These are phyloP conservation scores for Lucifuga dentata DNA, from an alignment of 2,113 vertebrate genomes.

Conservation along the genomic window DNA sequence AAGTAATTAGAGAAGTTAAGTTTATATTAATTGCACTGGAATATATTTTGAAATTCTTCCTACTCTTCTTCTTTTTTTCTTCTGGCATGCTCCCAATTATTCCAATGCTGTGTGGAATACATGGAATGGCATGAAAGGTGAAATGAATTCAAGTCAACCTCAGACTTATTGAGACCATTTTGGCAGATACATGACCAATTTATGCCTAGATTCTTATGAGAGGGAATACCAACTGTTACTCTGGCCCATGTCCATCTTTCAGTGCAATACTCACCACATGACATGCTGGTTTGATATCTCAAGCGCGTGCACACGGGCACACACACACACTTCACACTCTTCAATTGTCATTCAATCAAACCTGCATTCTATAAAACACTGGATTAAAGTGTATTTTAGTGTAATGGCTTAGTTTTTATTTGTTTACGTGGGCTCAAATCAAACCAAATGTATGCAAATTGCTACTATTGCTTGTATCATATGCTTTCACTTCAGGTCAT, in stretches of 20 bases:
- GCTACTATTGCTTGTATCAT: background rate
- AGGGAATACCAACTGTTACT: background rate
- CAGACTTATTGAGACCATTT: background rate
- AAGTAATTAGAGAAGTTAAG: slow-evolving; percentile 62
- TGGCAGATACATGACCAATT: slow-evolving; percentile 19
- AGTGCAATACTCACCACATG: background rate
- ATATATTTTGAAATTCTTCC: slow-evolving; percentile 27
- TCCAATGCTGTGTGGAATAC: slow-evolving; percentile 28
- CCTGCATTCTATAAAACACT: no score
- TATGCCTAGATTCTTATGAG: slow-evolving; percentile 17
- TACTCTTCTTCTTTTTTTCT: slow-evolving; percentile 25
- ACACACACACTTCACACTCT: no score
- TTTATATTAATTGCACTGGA: slow-evolving; percentile 36
- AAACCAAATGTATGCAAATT: slow-evolving; percentile 20
- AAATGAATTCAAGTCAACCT: slow-evolving; percentile 36
- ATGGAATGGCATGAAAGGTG: slow-evolving; percentile 20
- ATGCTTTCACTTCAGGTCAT: slow-evolving; percentile 15
- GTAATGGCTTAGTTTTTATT: background rate
- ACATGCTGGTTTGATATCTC: background rate
- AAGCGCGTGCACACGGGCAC: no score
- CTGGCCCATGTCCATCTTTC: background rate
- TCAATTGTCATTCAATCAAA: no score
- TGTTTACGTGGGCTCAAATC: background rate
- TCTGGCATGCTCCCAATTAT: slow-evolving; percentile 52
- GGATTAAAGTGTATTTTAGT: background rate